Conservation (phyloP, 2,797 vertebrate species). For the Lepus townsendii region DNA sequence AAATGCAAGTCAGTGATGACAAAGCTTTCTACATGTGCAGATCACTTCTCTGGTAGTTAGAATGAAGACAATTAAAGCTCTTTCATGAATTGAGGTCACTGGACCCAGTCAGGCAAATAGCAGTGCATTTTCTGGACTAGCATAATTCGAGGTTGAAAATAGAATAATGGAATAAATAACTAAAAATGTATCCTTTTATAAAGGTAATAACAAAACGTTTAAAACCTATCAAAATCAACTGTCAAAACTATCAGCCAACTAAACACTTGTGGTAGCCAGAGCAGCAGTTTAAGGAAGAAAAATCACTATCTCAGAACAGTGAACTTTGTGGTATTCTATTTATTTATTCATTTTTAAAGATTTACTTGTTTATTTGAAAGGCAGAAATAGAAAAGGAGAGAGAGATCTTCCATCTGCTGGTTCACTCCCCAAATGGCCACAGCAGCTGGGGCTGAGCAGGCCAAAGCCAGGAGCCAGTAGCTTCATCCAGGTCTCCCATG, state of each 20-base stretch:
- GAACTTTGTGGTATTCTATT: not conserved
- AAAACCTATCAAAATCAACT: not conserved
- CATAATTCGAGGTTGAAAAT: constrained; percentile 49
- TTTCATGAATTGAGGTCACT: not conserved
- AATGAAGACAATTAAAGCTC: not conserved
- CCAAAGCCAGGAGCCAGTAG: no score
- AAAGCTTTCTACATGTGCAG: not conserved
- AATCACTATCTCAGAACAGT: not conserved
- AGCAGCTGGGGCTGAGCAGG: no score
- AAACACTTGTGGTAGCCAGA: not conserved
- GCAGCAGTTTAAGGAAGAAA: constrained; percentile 14
- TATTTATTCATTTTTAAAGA: no score
- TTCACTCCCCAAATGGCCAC: no score
- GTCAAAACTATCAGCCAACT: constrained; percentile 1
- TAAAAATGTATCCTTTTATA: not conserved
- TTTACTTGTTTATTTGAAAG: no score
- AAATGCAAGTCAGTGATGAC: constrained; percentile 6
- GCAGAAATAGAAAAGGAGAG: no score
- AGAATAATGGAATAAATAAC: not conserved
- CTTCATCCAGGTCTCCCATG: no score
- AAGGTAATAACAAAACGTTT: not conserved
- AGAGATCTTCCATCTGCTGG: no score
- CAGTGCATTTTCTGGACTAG: constrained; percentile 41
- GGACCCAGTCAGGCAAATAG: not conserved
- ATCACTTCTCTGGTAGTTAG: not conserved